Evolutionary conservation across 2,113 vertebrate species (phyloP), one percentile per base, ranked within the genome.

Genomic region (Daboia siamensis): DNA sequence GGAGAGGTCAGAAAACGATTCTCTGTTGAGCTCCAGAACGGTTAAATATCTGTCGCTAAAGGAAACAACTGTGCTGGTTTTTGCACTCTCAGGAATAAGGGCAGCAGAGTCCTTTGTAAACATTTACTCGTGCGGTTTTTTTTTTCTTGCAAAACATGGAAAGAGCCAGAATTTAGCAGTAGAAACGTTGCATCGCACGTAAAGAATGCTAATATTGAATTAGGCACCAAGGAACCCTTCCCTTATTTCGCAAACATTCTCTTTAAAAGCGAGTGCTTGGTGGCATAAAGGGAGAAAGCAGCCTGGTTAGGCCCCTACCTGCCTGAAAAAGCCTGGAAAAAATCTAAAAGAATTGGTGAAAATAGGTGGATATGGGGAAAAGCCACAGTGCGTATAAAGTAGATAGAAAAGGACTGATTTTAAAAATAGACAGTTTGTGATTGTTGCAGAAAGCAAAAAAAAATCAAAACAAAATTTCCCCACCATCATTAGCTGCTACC

Each of bases 1-100:
- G 99, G 99, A 96, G 99, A 99, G 98, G 99, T 99, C 94, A 98
- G 98, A 89, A 48, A 90, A 95, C 3, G 10, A 26, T 93, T 44
- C 93, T 3, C 64, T 26, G 4, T 86, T 74, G 5, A 33, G 69
- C 33, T 80, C 33, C 74, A 9, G 33, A 80, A 80, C 33, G 74
- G 74, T 44, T 80, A 39, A 80, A 80, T 39, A 80, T 74, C n/a
- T 20, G 33, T 20, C 0, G 15, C 69, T 17, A 57, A 44, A 5
- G 24, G 80, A 3, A n/a, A 57, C 20, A 23, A 52, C 15, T 21
- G 64, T 12, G 7, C 17, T 21, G 33, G 5, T 20, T 80, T 69
- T 80, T 80, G 17, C n/a, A 33, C 61, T 69, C 26, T 21, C 64
- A 39, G 89, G 11, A 74, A 74, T 46, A 29, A 48, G 12, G 20